Evolutionary conservation across 2,797 vertebrate species (phyloP).

Genomic region (Merluccius polli): DNA sequence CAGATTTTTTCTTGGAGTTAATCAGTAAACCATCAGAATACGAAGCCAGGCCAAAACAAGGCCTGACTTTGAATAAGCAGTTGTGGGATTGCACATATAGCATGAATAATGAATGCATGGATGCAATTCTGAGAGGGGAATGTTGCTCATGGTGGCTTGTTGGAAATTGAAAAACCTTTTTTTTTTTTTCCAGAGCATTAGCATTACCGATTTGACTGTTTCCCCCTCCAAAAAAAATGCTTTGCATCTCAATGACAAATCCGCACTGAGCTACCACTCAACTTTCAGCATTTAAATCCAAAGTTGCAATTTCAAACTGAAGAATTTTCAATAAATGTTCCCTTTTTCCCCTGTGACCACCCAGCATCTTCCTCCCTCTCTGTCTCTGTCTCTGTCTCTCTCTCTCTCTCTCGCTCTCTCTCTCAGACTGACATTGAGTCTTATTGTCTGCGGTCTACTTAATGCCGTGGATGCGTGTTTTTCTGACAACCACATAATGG

Average conservation of each 20-base stretch:
- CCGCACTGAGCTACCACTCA: constrained; percentile 59
- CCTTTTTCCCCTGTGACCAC: constrained; percentile 30
- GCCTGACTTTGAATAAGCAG: constrained; percentile 59
- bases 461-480: constrained; percentile 45
- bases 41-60: constrained; percentile 39
- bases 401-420: background rate
- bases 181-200: constrained; percentile 50
- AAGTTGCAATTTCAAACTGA: constrained; percentile 56
- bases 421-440: constrained; percentile 48
- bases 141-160: constrained; percentile 48
- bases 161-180: constrained; percentile 45
- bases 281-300: constrained; percentile 66
- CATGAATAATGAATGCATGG: constrained; percentile 67
- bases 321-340: constrained; percentile 48
- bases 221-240: constrained; percentile 28
- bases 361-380: constrained; percentile 19
- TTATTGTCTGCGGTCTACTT: constrained; percentile 50
- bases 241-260: constrained; percentile 71
- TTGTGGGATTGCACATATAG: constrained; percentile 50
- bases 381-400: background rate
- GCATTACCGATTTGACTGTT: constrained; percentile 50
- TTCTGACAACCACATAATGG: constrained; percentile 41
- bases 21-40: constrained; percentile 52
- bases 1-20: constrained; percentile 50
- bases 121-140: constrained; percentile 51